Conservation (phyloP, 2,797 vertebrate genomes). For the Gallinago nigripennis region DNA sequence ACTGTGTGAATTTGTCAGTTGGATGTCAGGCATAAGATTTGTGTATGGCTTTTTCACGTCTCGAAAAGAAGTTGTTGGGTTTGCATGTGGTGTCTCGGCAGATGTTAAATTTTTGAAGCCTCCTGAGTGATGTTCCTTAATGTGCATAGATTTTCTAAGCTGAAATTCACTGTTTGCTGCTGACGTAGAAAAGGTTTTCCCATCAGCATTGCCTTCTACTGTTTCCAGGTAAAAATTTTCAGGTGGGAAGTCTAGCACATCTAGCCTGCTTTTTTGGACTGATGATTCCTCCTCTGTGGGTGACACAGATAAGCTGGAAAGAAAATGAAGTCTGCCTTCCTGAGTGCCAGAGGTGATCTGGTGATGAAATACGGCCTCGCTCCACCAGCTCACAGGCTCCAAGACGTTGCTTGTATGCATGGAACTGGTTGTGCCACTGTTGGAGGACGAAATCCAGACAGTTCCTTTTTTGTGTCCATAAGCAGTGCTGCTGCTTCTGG, state of each 20-base stretch:
- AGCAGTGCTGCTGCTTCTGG: neutral
- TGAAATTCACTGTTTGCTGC: neutral
- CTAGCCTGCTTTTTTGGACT: constrained; percentile 40
- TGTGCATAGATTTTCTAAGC: neutral
- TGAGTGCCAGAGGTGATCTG: constrained; percentile 41
- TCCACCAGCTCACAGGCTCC: constrained; percentile 32
- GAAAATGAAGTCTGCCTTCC: constrained; percentile 30
- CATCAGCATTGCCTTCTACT: neutral
- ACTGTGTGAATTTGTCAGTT: neutral
- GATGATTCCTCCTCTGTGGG: neutral
- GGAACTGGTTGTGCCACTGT: neutral
- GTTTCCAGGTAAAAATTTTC: constrained; percentile 16
- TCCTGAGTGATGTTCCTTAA: neutral
- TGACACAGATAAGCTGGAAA: neutral
- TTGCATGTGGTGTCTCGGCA: neutral
- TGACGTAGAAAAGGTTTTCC: neutral
- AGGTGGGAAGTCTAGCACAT: constrained; percentile 20
- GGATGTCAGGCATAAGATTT: neutral
- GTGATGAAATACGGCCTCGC: constrained; percentile 28
- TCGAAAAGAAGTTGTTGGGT: neutral
- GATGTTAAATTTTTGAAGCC: neutral
- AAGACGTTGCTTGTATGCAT: neutral
- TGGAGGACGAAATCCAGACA: neutral
- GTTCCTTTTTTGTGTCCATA: constrained; percentile 52
- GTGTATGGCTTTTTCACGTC: constrained; percentile 4